A percentile compares a stretch with the other conserved stretches of the same genome.
Evolutionary conservation across 1,140 invertebrate genomes (phyloP).

Genomic region (Apis florea): DNA sequence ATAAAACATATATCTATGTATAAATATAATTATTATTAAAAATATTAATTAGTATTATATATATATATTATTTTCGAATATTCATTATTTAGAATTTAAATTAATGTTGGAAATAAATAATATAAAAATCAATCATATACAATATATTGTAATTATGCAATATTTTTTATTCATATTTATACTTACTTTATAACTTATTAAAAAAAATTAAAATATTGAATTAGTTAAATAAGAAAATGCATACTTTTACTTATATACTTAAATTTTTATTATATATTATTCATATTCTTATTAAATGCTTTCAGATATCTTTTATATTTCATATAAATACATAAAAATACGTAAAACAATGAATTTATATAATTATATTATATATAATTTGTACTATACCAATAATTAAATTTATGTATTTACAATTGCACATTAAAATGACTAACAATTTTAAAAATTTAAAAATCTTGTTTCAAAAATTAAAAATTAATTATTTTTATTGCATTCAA

Average conservation of each 20-base stretch:
- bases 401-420: slow-evolving; percentile 32
- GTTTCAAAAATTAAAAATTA: background rate
- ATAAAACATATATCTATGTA: no score
- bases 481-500: slow-evolving; percentile 11
- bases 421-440: slow-evolving; percentile 8
- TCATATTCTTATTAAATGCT: background rate
- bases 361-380: slow-evolving; percentile 24
- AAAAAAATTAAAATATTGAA: background rate
- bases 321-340: slow-evolving; percentile 6
- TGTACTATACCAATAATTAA: slow-evolving; percentile 32
- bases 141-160: background rate
- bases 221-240: background rate
- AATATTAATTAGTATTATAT: background rate
- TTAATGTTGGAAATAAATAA: background rate
- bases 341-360: background rate
- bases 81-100: background rate
- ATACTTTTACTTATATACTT: background rate
- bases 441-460: slow-evolving; percentile 5
- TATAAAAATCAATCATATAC: background rate
- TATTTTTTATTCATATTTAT: background rate
- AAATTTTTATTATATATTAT: background rate
- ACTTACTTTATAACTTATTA: background rate
- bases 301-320: background rate
- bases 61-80: background rate
- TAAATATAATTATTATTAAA: no score